phyloP scores from a whole-genome alignment of 2,797 vertebrate genomes.

The Xenentodon cancila region DNA sequence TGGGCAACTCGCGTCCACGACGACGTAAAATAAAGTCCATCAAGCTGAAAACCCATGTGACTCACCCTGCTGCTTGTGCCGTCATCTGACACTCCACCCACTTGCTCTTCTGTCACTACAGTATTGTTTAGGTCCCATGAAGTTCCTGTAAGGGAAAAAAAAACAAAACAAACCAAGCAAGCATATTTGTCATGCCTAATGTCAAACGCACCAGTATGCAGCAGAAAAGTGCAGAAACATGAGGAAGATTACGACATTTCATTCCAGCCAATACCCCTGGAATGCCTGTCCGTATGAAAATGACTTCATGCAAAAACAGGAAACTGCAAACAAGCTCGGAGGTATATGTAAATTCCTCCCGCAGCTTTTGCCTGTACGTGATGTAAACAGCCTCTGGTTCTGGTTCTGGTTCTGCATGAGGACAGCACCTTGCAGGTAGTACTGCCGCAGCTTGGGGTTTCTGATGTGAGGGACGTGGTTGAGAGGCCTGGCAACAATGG shows the following conservation, averaged over 20 bases:
- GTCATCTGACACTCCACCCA: constrained; percentile 42
- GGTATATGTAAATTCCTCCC: constrained; percentile 29
- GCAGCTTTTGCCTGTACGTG: neutral
- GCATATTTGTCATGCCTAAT: neutral
- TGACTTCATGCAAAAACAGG: constrained; percentile 27
- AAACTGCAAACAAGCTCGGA: neutral
- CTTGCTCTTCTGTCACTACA: constrained; percentile 32
- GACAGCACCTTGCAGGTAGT: constrained; percentile 82
- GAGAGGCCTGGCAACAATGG: constrained; percentile 54
- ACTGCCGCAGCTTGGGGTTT: constrained; percentile 84
- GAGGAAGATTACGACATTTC: too few relatives aligned
- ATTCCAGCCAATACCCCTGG: neutral
- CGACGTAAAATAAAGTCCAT: neutral
- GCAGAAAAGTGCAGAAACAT: too few relatives aligned
- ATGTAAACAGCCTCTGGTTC: neutral
- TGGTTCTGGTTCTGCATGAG: neutral
- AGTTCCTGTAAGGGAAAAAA: constrained; percentile 46
- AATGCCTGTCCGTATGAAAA: constrained; percentile 21
- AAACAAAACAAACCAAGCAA: neutral
- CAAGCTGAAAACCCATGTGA: constrained; percentile 26
- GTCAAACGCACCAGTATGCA: too few relatives aligned
- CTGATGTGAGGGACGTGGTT: constrained; percentile 81
- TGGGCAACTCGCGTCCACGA: neutral
- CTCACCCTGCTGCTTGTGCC: constrained; percentile 63
- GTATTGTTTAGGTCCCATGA: constrained; percentile 56